Base-by-base conservation (phyloP, 1,140 invertebrate species). In the Holotrichia oblita region DNA sequence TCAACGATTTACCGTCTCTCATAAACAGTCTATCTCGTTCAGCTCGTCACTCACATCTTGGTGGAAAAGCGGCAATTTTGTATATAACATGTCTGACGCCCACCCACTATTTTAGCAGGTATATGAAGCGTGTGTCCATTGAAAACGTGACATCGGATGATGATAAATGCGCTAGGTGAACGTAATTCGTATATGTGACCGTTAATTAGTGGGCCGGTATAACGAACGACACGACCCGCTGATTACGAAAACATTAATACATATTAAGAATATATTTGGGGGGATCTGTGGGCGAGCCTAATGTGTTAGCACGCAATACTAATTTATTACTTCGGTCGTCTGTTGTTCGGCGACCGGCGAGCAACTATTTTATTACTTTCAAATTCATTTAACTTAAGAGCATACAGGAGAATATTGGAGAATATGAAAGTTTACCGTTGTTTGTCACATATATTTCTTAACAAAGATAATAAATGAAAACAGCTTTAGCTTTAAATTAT, bases 241-340 rank as follows among this genome's bases (percentile, higher is more conserved):
- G 61, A 69, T 69, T 69, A 69, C 61, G 61, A 69, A 69, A 69
- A 69, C 61, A 69, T 69, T 69, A 69, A 69, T 69, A 69, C 61
- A 34, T 69, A 69, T 69, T 69, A 69, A 69, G 61, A 69, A 69
- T 69, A 69, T 69, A 69, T 69, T 69, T 34, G 14, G 48, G n/a
- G 48, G 48, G 61, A 22, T 7, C 61, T 34, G 17, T 69, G 61
- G 61, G 61, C 61, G 61, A 69, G 61, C 22, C 61, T 9, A 27
- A 69, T 69, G 61, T 27, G 61, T 27, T 9, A 69, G 61, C 61
- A 69, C 61, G 61, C 61, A 20, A 69, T 69, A 34, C 20, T 69
- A 69, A 69, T 69, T 69, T 69, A 69, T 69, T 69, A 69, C 48
- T 55, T 55, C 48, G 48, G 48, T 27, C 61, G 27, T 69, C 12